These are phyloP conservation scores for Scortum barcoo DNA, from an alignment of 2,113 vertebrate genomes.

Conservation along the genomic window DNA sequence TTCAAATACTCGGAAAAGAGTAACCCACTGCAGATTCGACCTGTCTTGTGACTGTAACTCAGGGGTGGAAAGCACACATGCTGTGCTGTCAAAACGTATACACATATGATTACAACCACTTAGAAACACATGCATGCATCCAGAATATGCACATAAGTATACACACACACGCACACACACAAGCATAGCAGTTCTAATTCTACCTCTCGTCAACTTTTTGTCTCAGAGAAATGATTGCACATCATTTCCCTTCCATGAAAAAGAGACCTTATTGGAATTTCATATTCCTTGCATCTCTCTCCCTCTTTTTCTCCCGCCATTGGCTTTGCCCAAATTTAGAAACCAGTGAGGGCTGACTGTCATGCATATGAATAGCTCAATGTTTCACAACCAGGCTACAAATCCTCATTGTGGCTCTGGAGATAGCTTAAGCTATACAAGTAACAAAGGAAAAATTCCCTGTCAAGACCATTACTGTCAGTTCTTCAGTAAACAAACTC, in stretches of 20 bases:
- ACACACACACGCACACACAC: neutral
- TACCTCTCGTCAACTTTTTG: slow-evolving; percentile 45
- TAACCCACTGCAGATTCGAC: neutral
- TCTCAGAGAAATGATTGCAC: slow-evolving; percentile 38
- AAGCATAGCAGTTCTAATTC: slow-evolving; percentile 12
- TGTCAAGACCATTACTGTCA: slow-evolving; percentile 52
- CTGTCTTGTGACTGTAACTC: neutral
- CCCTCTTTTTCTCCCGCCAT: neutral
- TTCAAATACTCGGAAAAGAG: neutral
- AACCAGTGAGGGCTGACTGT: slow-evolving; percentile 72
- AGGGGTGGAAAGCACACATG: neutral
- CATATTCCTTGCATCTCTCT: slow-evolving; percentile 51
- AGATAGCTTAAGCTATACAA: slow-evolving; percentile 65
- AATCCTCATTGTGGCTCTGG: slow-evolving; percentile 68
- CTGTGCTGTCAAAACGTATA: slow-evolving; percentile 20
- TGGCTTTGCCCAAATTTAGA: slow-evolving; percentile 73
- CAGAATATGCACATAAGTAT: neutral
- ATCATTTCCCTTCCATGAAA: slow-evolving; percentile 44
- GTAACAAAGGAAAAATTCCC: slow-evolving; percentile 55
- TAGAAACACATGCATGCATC: slow-evolving; percentile 2
- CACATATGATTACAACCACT: neutral
- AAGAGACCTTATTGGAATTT: slow-evolving; percentile 71
- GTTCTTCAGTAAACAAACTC: slow-evolving; percentile 47
- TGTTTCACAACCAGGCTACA: slow-evolving; percentile 69
- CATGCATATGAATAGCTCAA: slow-evolving; percentile 77